Percentiles rank a stretch among this genome's conserved stretches.
These are phyloP conservation scores for Oryctolagus cuniculus DNA, from an alignment of 2,113 vertebrate genomes.

Conservation along the genomic window DNA sequence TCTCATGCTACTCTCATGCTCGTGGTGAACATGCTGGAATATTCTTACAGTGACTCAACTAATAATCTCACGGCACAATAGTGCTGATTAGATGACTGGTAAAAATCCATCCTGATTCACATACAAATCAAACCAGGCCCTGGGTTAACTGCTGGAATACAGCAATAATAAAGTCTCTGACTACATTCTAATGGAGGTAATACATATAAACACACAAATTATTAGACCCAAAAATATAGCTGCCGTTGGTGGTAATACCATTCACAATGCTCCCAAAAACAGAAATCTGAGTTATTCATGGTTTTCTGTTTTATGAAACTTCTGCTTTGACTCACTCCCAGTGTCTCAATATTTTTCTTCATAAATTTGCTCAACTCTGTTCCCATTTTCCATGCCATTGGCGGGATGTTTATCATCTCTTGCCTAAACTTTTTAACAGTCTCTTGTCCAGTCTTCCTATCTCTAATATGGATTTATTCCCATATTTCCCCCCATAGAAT, in stretches of 20 bases:
- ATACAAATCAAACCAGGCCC: background rate
- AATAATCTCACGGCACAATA: background rate
- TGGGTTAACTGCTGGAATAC: background rate
- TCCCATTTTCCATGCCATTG: too few relatives aligned
- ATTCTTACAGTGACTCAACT: background rate
- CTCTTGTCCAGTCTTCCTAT: background rate
- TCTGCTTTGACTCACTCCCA: background rate
- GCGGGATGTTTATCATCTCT: background rate
- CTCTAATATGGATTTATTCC: background rate
- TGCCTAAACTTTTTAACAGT: background rate
- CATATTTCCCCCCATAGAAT: background rate
- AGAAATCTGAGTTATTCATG: background rate
- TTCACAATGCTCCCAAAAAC: background rate
- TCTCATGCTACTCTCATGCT: too few relatives aligned
- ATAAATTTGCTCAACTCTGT: background rate
- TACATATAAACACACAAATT: background rate
- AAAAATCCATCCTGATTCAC: background rate
- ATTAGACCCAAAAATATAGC: background rate
- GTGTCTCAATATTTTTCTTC: background rate
- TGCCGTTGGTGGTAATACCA: background rate
- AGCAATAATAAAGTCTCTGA: background rate
- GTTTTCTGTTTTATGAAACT: background rate
- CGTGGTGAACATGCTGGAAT: too few relatives aligned
- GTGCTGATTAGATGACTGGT: background rate
- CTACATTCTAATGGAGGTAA: background rate